A percentile compares a stretch with the other conserved stretches of the same genome.
phyloP scores from a whole-genome alignment of 2,797 vertebrate genomes.

The Leptodactylus fallax region DNA sequence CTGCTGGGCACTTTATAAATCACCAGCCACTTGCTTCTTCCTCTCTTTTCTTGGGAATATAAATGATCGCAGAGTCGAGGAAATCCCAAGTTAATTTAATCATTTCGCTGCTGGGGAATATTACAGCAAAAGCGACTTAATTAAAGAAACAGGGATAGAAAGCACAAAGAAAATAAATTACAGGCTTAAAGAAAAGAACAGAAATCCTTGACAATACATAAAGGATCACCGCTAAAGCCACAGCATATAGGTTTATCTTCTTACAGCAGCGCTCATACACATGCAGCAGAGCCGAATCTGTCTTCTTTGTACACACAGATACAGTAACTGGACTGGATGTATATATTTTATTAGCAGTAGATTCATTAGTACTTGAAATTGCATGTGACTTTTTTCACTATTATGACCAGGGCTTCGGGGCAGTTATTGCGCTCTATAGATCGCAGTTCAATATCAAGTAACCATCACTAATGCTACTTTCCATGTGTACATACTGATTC shows the following conservation, averaged over 20 bases:
- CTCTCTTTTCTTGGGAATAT: background rate
- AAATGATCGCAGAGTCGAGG: background rate
- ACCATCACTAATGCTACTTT: too few species aligned
- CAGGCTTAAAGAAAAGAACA: background rate
- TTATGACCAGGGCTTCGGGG: too few species aligned
- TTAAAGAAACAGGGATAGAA: background rate
- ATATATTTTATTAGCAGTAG: too few species aligned
- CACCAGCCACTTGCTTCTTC: background rate
- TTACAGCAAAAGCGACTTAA: slow-evolving; percentile 3
- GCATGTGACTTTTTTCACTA: too few species aligned
- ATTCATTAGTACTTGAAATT: too few species aligned
- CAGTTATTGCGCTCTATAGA: too few species aligned
- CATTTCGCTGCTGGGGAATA: background rate
- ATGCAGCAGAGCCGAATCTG: too few species aligned
- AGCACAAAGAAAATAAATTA: background rate
- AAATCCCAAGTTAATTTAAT: background rate
- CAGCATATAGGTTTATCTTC: background rate
- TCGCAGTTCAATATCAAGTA: too few species aligned
- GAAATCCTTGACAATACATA: background rate
- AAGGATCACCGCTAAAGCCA: background rate
- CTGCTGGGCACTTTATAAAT: background rate
- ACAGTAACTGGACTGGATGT: too few species aligned
- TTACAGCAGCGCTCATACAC: too few species aligned
- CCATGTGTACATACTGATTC: too few species aligned
- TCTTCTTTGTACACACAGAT: too few species aligned